These are phyloP conservation scores for Aphelocoma californica DNA, from an alignment of 2,797 vertebrate genomes.

Conservation along the genomic window DNA sequence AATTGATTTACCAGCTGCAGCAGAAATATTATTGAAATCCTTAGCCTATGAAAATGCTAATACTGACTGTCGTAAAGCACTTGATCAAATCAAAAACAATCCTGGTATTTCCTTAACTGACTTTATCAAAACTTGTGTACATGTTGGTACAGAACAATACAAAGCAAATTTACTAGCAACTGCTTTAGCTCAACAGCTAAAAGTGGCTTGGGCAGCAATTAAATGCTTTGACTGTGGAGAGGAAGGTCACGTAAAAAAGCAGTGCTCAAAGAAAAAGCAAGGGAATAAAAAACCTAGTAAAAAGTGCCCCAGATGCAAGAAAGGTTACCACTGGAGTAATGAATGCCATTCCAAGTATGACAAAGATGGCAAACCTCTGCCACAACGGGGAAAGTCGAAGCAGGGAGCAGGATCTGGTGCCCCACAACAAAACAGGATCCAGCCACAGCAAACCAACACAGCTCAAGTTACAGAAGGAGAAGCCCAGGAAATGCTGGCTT, in stretches of 20 bases:
- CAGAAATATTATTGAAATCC: background rate
- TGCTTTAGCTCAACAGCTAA: background rate
- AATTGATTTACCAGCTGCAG: background rate
- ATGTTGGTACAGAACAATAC: background rate
- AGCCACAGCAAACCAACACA: background rate
- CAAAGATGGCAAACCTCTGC: background rate
- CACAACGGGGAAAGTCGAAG: background rate
- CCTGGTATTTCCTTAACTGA: background rate
- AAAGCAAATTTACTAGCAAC: background rate
- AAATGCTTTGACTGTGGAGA: background rate
- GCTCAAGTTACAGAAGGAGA: background rate
- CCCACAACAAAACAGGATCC: background rate
- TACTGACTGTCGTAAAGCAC: background rate
- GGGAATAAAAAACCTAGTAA: background rate
- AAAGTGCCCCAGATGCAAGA: background rate
- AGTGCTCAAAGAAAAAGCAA: background rate
- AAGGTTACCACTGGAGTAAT: background rate
- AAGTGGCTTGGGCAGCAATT: background rate
- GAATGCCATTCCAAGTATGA: background rate
- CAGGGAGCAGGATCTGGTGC: fast-evolving
- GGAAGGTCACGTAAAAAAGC: background rate
- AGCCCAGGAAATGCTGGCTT: no score
- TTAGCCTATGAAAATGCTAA: background rate
- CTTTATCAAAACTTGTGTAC: background rate
- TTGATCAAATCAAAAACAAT: background rate